Evolutionary conservation across 2,888 invertebrate genomes (phyloP).

Genomic region (Microchrysa polita): DNA sequence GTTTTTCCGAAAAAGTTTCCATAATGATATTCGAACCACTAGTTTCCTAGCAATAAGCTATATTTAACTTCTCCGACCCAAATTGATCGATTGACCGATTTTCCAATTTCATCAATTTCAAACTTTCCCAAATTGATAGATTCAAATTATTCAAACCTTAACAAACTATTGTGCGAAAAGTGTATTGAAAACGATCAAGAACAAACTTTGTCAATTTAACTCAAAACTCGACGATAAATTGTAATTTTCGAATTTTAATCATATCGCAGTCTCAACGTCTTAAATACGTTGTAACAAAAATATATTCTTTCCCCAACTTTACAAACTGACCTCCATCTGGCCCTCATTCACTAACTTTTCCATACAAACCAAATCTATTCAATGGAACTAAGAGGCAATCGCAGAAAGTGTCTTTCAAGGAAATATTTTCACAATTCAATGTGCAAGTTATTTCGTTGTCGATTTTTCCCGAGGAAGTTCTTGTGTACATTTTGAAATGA

Average conservation of each 20-base stretch:
- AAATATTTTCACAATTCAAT: conserved; percentile 37
- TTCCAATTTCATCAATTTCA: too few relatives aligned
- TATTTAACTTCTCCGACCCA: too few relatives aligned
- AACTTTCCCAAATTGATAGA: neutral
- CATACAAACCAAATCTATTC: neutral
- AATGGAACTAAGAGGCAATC: neutral
- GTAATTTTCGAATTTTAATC: conserved; percentile 31
- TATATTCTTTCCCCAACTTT: conserved; percentile 14
- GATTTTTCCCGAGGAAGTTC: conserved; percentile 18
- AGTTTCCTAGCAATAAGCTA: too few relatives aligned
- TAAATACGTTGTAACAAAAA: conserved; percentile 33
- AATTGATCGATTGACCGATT: too few relatives aligned
- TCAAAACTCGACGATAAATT: neutral
- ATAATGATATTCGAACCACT: too few relatives aligned
- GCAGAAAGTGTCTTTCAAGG: conserved; percentile 5
- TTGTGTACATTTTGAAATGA: too few relatives aligned
- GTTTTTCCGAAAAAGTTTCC: too few relatives aligned
- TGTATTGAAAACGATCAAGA: neutral
- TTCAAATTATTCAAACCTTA: neutral
- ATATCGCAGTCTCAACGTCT: conserved; percentile 16
- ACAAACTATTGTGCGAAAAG: neutral
- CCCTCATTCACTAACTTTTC: neutral
- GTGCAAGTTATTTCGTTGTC: conserved; percentile 37
- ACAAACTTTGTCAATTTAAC: neutral
- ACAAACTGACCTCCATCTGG: conserved; percentile 1